These are phyloP conservation scores for Gymnoscopelus braueri DNA, from an alignment of 2,797 vertebrate species.

Conservation along the genomic window DNA sequence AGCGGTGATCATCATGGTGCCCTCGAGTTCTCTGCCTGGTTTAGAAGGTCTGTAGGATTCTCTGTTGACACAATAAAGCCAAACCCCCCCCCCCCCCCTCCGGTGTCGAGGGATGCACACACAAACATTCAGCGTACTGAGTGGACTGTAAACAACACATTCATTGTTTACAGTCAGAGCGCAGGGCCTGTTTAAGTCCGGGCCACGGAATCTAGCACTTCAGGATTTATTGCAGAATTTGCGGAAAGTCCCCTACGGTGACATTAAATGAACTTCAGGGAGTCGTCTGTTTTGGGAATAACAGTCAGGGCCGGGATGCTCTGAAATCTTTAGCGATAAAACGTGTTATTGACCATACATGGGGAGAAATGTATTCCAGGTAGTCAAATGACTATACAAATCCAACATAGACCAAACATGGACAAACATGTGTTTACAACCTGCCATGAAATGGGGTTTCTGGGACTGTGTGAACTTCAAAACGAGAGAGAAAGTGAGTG, in stretches of 20 bases:
- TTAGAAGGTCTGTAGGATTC: constrained; percentile 38
- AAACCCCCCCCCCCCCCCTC: constrained; percentile 5
- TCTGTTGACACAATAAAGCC: constrained; percentile 65
- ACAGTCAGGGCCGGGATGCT: constrained; percentile 35
- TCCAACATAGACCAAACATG: constrained; percentile 30
- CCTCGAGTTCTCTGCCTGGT: not conserved
- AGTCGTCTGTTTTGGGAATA: constrained; percentile 66
- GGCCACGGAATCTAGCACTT: constrained; percentile 65
- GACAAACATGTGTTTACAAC: constrained; percentile 16
- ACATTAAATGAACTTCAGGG: constrained; percentile 72
- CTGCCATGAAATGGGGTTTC: constrained; percentile 12
- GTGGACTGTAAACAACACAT: constrained; percentile 64
- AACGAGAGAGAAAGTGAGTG: constrained; percentile 25
- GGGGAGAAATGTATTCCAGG: constrained; percentile 52
- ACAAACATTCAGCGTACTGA: constrained; percentile 51
- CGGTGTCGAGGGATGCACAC: constrained; percentile 22
- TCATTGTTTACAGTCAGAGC: constrained; percentile 66
- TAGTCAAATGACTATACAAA: constrained; percentile 29
- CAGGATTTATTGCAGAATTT: constrained; percentile 60
- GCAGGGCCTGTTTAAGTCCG: constrained; percentile 29
- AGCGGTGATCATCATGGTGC: constrained; percentile 14
- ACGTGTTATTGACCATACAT: constrained; percentile 63
- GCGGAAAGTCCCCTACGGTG: constrained; percentile 53
- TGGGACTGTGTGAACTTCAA: constrained; percentile 7
- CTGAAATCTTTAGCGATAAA: constrained; percentile 37